Conservation (phyloP, 2,113 vertebrate species). For the Cisticola juncidis region DNA sequence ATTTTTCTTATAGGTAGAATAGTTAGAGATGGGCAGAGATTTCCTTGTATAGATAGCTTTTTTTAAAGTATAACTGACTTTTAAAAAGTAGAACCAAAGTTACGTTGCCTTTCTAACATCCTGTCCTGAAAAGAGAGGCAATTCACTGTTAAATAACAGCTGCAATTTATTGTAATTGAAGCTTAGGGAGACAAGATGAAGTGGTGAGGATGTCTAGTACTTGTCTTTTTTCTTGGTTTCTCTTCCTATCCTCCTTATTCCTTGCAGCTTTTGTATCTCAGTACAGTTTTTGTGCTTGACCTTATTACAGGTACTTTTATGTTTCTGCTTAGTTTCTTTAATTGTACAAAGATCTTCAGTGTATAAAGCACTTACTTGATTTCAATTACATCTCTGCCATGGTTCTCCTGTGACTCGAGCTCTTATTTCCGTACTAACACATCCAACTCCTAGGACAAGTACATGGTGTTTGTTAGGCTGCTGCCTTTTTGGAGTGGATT, state of each 20-base stretch:
- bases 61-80: neutral
- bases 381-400: neutral
- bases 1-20: neutral
- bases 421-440: neutral
- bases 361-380: neutral
- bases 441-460: neutral
- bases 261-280: neutral
- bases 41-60: neutral
- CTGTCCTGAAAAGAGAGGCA: neutral
- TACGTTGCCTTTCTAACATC: neutral
- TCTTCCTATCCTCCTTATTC: neutral
- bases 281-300: neutral
- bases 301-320: neutral
- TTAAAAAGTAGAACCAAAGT: neutral
- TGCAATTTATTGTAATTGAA: neutral
- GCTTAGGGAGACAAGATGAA: neutral
- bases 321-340: conserved; percentile 4
- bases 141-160: neutral
- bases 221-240: neutral
- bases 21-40: neutral
- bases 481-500: neutral
- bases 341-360: neutral
- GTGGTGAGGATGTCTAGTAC: neutral
- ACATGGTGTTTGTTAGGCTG: neutral
- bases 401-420: neutral